Conservation (phyloP, 2,113 vertebrate genomes). For the Chaetops frenatus region DNA sequence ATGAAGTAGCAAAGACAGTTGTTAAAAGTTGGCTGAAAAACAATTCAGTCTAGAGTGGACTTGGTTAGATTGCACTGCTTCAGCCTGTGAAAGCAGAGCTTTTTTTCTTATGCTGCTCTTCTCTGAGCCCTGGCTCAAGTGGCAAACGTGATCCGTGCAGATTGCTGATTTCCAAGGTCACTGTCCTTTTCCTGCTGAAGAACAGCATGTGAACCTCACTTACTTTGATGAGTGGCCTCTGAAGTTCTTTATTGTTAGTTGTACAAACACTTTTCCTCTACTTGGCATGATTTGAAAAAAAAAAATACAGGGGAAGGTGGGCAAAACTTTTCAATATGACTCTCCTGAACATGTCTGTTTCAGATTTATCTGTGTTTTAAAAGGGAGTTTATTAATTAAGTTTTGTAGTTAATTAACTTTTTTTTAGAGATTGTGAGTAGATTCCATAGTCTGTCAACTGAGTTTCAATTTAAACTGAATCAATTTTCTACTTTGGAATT, state of each 20-base stretch:
- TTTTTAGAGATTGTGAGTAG: not conserved
- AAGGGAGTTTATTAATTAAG: not conserved
- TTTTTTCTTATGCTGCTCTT: not conserved
- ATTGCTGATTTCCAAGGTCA: not conserved
- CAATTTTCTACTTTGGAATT: not conserved
- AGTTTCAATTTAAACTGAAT: not conserved
- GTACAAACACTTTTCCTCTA: not conserved
- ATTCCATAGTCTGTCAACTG: not conserved
- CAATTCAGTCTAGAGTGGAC: not conserved
- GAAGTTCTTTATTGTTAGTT: not conserved
- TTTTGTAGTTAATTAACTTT: not conserved
- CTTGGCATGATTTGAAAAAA: not conserved
- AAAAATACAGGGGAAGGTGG: rapidly evolving
- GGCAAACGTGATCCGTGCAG: rapidly evolving
- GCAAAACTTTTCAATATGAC: not conserved
- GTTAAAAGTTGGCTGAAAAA: not conserved
- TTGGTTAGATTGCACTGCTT: not conserved
- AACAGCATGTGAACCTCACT: not conserved
- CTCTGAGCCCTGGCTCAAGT: not conserved
- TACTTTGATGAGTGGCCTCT: not conserved
- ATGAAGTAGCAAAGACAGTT: not conserved
- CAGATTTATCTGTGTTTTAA: not conserved
- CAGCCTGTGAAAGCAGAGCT: not conserved
- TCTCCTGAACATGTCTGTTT: not conserved
- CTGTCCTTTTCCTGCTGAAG: not conserved